Evolutionary conservation across 2,113 vertebrate species (phyloP).

Genomic region (Lepidothrix coronata): DNA sequence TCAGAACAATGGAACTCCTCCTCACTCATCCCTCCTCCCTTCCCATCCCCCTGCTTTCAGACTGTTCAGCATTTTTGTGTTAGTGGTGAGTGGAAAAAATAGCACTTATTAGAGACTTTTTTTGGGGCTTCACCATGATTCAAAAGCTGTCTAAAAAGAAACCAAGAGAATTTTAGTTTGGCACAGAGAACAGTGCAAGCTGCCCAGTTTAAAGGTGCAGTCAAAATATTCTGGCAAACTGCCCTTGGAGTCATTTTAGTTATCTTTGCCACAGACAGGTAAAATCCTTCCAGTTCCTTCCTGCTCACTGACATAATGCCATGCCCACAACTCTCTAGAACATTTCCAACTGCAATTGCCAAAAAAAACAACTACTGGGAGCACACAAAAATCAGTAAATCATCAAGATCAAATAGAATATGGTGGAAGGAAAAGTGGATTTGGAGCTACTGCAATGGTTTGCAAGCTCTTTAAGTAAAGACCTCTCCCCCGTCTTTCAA

Average conservation of each 20-base stretch:
- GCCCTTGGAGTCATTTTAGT: neutral
- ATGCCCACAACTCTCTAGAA: neutral
- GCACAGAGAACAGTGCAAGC: neutral
- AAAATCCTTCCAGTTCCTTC: slow-evolving; percentile 2
- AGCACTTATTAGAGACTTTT: neutral
- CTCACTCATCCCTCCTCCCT: slow-evolving; percentile 39
- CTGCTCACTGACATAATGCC: neutral
- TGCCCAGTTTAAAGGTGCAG: slow-evolving; percentile 31
- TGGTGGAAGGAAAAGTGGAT: neutral
- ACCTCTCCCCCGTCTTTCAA: neutral
- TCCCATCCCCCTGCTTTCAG: slow-evolving; percentile 42
- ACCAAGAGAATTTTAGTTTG: slow-evolving; percentile 14
- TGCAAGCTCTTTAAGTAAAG: neutral
- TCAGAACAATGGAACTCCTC: slow-evolving; percentile 58
- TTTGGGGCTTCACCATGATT: neutral
- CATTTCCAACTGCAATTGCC: neutral
- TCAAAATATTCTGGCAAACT: neutral
- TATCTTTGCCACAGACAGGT: slow-evolving; percentile 25
- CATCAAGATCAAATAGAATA: neutral
- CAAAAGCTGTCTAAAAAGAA: slow-evolving; percentile 36
- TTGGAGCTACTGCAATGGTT: neutral
- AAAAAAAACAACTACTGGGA: neutral
- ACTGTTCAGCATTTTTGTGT: slow-evolving; percentile 32
- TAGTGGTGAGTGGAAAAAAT: slow-evolving; percentile 26
- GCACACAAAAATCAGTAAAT: neutral